Evolutionary conservation across 2,113 vertebrate genomes (phyloP), one percentile per base, ranked within the genome.

Genomic region (Nettapus auritus): DNA sequence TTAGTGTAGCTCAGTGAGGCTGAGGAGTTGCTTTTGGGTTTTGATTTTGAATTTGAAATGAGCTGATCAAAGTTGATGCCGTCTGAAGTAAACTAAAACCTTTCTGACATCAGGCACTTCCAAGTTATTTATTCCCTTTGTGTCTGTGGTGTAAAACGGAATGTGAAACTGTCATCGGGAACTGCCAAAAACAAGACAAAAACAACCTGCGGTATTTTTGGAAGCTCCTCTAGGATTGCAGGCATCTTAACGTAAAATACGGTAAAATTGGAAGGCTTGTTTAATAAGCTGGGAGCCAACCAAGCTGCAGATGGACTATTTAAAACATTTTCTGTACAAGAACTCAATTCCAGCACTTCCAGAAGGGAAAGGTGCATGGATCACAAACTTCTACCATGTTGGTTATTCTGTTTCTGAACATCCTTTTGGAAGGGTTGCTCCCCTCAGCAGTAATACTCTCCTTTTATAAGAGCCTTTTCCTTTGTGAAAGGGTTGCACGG

Each of bases 71-170:
- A 94, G 94, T 86, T 83, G 85, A 33, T 74, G 28, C 60, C 83
- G 89, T 68, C 36, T 95, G 62, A 87, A 89, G 52, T 82, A 57
- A 93, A 86, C 68, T 21, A 83, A 90, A 78, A 81, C 59, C 91
- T 94, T 82, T 83, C 89, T 79, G 73, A 83, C 48, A 46, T 96
- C 91, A 94, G 9, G 79, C 42, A 25, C 76, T 95, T 94, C 36
- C 88, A 94, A 89, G 85, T 94, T 95, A 94, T 77, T 97, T 96
- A 94, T 96, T 96, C 87, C 68, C 86, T 96, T 96, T 96, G 79
- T 93, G 88, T 42, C 42, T 40, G 1, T 91, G 64, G 60, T 95
- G 79, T 71, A 93, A 84, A 93, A 82, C 46, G 75, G 86, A 86
- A 90, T 64, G 80, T 78, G 60, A 86, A 94, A 85, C 85, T 95